A percentile compares a stretch with the other conserved stretches of the same genome.
These are phyloP conservation scores for Eupithecia exiguata DNA, from an alignment of 2,888 invertebrate species.

Conservation along the genomic window DNA sequence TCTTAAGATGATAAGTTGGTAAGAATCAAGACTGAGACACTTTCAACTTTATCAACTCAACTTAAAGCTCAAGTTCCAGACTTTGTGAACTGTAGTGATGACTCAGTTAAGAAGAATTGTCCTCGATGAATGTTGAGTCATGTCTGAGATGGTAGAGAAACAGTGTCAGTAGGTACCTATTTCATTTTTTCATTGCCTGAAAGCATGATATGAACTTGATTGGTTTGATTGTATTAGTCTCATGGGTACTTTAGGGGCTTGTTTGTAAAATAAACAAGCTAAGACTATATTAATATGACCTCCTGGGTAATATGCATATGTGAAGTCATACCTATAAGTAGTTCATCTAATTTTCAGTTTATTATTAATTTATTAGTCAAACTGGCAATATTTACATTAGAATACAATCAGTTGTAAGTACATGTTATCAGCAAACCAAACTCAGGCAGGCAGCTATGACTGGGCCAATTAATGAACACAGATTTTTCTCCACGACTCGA, in stretches of 20 bases:
- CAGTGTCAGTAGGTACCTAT: not conserved
- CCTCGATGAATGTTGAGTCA: constrained; percentile 40
- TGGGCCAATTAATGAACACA: not conserved
- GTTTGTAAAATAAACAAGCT: not conserved
- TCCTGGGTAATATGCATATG: not conserved
- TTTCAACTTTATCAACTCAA: constrained; percentile 25
- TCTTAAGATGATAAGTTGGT: not conserved
- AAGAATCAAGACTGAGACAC: not conserved
- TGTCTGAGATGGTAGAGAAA: constrained; percentile 26
- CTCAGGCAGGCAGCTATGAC: constrained; percentile 10
- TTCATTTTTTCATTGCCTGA: not conserved
- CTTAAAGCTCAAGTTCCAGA: constrained; percentile 21
- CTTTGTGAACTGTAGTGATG: constrained; percentile 28
- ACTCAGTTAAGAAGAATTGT: constrained; percentile 50
- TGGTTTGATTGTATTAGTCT: not conserved
- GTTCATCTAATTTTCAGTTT: too few species aligned
- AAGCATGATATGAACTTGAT: not conserved
- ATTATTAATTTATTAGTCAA: not conserved
- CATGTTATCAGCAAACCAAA: constrained; percentile 17
- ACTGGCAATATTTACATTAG: constrained; percentile 17
- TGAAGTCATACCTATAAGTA: not conserved
- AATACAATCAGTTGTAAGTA: not conserved
- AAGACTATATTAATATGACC: not conserved
- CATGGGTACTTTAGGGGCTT: not conserved
- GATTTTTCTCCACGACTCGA: constrained; percentile 15